Evolutionary conservation across 2,888 invertebrate species (phyloP), one percentile per base, ranked within the genome.

Genomic region (Oegoconia quadripuncta): DNA sequence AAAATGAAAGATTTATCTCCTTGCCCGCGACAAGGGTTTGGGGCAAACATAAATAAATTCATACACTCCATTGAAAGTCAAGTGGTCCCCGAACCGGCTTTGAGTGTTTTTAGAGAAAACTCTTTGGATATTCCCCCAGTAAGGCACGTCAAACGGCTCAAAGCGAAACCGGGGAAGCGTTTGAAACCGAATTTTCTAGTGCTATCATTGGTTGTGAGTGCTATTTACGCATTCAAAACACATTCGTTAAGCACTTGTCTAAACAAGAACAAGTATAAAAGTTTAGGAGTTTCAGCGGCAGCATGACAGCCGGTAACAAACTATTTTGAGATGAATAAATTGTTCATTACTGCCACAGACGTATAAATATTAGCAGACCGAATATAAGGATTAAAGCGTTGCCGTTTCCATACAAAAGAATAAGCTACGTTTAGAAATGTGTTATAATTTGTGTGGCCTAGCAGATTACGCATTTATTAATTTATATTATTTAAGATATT

Each of bases 1-100:
- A 68, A 78, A 75, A 77, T 71, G 64, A 75, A 79, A 74, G 73
- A 75, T 80, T 78, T 80, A 79, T 78, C 64, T 66, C 46, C 48
- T 48, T 42, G 43, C 48, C 52, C 55, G 42, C 52, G 55, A 62
- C 52, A 55, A 55, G 63, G 63, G 61, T 62, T 58, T 41, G 49
- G 35, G 48, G 42, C 53, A 41, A 46, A 63, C 54, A 69, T 76
- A 75, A 74, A 80, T 78, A 76, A 68, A 79, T 79, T 78, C 75
- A 74, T 72, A 68, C 63, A 63, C 59, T 68, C 65, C 57, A 77
- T 74, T 79, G 78, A 78, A 77, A 74, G 71, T 68, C 65, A 59
- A 58, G 50, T 39, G 48, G 66, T 62, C 65, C 55, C 55, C 57
- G 56, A 73, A 64, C 67, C 61, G 55, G 57, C 62, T 64, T 59